Base-by-base conservation (phyloP, 2,888 invertebrate species). In the Eubasilissa splendida region DNA sequence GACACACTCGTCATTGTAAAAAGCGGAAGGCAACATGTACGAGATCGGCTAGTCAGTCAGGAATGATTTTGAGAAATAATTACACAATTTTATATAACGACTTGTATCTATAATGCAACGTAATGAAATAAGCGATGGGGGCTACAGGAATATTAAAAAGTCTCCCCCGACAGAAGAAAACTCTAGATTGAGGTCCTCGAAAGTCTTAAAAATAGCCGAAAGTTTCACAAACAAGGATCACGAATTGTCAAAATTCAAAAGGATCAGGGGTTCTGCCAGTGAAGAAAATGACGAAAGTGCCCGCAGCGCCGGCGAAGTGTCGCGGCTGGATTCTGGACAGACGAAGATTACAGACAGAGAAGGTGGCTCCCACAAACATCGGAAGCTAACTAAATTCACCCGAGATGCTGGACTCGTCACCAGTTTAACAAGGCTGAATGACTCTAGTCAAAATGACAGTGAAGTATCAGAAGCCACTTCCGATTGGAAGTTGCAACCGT, bases 161-260 rank as follows among this genome's bases (percentile, higher is more conserved):
- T 78, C 77, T 78, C 81, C 81, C 76, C 78, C 81, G 70, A 56
- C 56, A 10, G 81, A 81, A 60, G 81, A 81, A 10, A 78, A 59
- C 50, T 53, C 58, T 10, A 78, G 76, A 59, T 14, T 42, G 42
- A 78, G 76, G 42, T 78, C 78, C 88, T 87, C 89, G 82, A 91
- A 90, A 85, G 90, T 91, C 85, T 85, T 91, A 86, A 90, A 90
- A 87, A 91, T 91, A 86, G 90, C 90, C 7, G 90, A 91, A 87
- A 91, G 90, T 85, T 91, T 91, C 86, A 91, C 90, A 82, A 91
- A 90, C 85, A 87, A 90, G 86, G 90, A 91, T 85, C 90, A 90
- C 60, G 82, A 81, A 63, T 68, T 76, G 65, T 79, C 80, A 14
- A 78, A 78, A 31, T 78, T 68, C 58, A 81, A 81, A 56, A 66